These are phyloP conservation scores for Notechis scutatus DNA, from an alignment of 2,113 vertebrate species.

Conservation along the genomic window DNA sequence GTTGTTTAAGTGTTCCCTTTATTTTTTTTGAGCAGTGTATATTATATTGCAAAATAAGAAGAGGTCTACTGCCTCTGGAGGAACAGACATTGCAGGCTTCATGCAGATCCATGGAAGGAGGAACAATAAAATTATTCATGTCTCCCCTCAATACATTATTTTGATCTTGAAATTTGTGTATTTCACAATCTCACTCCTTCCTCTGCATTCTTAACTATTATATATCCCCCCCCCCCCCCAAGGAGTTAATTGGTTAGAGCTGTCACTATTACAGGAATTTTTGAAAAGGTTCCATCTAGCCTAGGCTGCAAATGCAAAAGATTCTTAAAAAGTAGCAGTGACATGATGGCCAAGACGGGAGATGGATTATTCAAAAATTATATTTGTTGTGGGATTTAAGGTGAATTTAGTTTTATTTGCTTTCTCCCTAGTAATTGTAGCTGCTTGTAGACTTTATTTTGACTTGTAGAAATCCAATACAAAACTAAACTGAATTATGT, in stretches of 20 bases:
- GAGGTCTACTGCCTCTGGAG: neutral
- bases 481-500: neutral
- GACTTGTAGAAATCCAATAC: neutral
- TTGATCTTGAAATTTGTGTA: neutral
- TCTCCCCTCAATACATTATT: neutral
- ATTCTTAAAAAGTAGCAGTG: neutral
- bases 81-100: neutral
- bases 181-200: neutral
- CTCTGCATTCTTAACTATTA: neutral
- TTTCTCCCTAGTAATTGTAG: neutral
- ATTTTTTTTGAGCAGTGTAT: too few species aligned
- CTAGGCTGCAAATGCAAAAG: neutral
- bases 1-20: too few species aligned
- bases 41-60: neutral
- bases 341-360: neutral
- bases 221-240: neutral
- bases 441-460: slow-evolving; percentile 12
- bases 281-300: neutral
- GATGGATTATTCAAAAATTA: neutral
- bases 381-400: neutral
- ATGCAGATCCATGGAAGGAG: neutral
- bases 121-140: neutral
- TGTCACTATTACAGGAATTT: neutral
- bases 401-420: neutral
- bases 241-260: neutral